Evolutionary conservation across 2,888 invertebrate species (phyloP).

Genomic region (Nomada ruficornis): DNA sequence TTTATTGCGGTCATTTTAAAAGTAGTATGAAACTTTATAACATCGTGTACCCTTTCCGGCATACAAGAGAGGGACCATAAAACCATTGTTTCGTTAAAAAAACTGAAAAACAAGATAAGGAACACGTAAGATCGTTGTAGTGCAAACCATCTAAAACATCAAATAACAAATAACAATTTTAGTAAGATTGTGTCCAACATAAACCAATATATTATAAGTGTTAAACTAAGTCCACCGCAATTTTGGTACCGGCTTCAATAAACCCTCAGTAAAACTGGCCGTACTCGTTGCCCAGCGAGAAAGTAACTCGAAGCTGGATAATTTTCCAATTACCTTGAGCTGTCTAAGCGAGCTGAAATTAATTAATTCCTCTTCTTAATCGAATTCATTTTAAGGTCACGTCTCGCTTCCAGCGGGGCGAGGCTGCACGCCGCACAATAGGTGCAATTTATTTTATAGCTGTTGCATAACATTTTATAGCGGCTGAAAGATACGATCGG

Average conservation of each 20-base stretch:
- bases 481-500: conserved; percentile 39
- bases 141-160: not conserved
- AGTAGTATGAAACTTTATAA: not conserved
- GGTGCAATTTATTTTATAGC: conserved; percentile 35
- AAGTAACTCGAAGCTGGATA: not conserved
- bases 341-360: not conserved
- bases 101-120: not conserved
- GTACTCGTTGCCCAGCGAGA: not conserved
- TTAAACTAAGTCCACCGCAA: too few species aligned
- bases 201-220: too few species aligned
- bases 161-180: too few species aligned
- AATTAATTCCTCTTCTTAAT: conserved; percentile 19
- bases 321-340: conserved; percentile 19
- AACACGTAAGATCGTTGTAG: not conserved
- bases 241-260: not conserved
- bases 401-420: not conserved
- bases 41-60: too few species aligned
- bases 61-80: not conserved
- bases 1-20: not conserved
- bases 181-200: too few species aligned
- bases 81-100: not conserved
- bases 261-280: not conserved
- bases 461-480: conserved; percentile 13
- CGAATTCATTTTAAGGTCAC: conserved; percentile 23
- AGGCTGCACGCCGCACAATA: not conserved